A percentile compares a stretch with the other conserved stretches of the same genome.
phyloP scores from a whole-genome alignment of 2,888 invertebrate genomes.

The Crepidodera aurea region DNA sequence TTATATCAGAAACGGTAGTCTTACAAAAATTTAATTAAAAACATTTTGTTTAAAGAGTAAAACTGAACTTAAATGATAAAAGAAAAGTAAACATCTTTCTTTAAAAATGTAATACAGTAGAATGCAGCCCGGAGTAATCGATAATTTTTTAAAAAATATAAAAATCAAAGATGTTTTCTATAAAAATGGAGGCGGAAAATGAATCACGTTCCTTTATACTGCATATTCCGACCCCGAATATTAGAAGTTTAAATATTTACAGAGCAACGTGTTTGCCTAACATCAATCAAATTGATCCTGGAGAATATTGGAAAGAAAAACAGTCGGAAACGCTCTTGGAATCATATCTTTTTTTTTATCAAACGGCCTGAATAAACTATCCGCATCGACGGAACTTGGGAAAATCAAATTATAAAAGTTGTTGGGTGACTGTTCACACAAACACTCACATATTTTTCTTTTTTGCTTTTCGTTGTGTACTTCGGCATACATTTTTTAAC shows the following conservation, averaged over 20 bases:
- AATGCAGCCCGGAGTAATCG: no score
- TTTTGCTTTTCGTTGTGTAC: no score
- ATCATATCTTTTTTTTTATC: conserved; percentile 21
- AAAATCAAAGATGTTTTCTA: not conserved
- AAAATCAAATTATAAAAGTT: conserved; percentile 21
- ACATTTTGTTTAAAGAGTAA: no score
- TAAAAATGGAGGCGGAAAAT: conserved; percentile 13
- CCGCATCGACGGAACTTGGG: conserved; percentile 1
- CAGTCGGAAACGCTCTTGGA: conserved; percentile 22
- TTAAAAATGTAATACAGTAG: no score
- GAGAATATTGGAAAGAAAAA: conserved; percentile 34
- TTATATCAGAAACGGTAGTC: no score
- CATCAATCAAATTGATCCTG: conserved; percentile 37
- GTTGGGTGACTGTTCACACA: conserved; percentile 5
- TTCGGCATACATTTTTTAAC: no score
- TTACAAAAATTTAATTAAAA: no score
- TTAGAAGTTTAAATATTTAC: conserved; percentile 39
- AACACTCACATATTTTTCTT: no score
- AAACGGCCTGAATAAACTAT: conserved; percentile 18
- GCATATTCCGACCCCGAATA: conserved; percentile 32
- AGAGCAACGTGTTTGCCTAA: conserved; percentile 35
- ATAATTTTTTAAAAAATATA: no score
- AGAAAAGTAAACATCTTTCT: no score
- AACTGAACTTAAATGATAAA: no score
- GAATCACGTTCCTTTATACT: conserved; percentile 32